Evolutionary conservation across 2,113 vertebrate species (phyloP).

Genomic region (Arizona elegans): DNA sequence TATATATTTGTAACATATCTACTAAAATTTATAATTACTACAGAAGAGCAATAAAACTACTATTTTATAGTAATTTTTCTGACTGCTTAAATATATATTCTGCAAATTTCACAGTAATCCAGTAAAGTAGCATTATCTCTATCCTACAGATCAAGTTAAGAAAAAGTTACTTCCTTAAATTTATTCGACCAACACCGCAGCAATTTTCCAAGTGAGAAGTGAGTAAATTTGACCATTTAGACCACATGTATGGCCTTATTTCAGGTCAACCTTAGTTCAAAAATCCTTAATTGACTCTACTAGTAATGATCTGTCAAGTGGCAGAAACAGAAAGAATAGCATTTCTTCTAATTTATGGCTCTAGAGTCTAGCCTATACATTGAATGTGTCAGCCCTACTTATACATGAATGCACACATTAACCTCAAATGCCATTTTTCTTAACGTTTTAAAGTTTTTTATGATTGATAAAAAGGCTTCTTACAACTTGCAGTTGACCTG

Average conservation of each 20-base stretch:
- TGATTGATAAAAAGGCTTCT: slow-evolving; percentile 7
- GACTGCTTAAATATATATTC: neutral
- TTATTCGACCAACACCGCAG: fast-evolving
- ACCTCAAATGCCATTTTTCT: neutral
- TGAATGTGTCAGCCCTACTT: neutral
- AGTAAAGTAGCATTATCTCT: neutral
- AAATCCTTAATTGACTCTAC: neutral
- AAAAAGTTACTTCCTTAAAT: neutral
- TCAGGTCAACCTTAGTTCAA: neutral
- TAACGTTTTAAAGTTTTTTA: neutral
- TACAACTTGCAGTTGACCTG: fast-evolving
- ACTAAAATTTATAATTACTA: neutral
- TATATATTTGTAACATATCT: neutral
- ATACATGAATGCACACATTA: neutral
- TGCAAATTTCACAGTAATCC: neutral
- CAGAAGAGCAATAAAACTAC: neutral
- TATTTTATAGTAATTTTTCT: neutral
- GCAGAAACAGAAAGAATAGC: neutral
- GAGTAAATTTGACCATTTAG: neutral
- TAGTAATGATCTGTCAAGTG: neutral
- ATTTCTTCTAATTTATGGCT: neutral
- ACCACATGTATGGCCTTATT: neutral
- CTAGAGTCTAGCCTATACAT: neutral
- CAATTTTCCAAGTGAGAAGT: neutral
- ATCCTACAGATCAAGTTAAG: neutral